These are phyloP conservation scores for Eulithis prunata DNA, from an alignment of 2,888 invertebrate genomes.

Conservation along the genomic window DNA sequence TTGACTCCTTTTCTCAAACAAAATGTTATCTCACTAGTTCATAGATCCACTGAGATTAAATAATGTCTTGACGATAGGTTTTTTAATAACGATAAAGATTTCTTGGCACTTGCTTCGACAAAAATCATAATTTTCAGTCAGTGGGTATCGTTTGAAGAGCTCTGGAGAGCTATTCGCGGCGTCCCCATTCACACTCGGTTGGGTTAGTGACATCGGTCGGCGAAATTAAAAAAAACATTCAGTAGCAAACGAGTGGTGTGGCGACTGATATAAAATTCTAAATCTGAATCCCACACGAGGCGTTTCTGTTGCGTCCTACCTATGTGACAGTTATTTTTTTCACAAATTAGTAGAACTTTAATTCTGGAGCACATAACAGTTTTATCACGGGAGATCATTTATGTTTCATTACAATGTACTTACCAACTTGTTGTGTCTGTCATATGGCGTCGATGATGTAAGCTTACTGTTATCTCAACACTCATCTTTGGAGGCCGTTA, in stretches of 20 bases:
- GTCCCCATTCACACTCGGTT: slow-evolving; percentile 67
- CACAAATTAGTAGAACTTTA: slow-evolving; percentile 12
- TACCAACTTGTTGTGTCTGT: no score
- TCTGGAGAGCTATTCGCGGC: slow-evolving; percentile 59
- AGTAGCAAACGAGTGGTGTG: slow-evolving; percentile 5
- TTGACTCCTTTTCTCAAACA: slow-evolving; percentile 16
- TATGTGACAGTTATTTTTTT: slow-evolving; percentile 52
- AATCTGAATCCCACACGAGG: slow-evolving; percentile 68
- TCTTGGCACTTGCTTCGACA: slow-evolving; percentile 36
- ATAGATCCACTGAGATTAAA: slow-evolving; percentile 4
- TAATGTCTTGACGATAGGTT: slow-evolving; percentile 8
- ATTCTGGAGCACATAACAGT: no score
- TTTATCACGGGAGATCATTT: no score
- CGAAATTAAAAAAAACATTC: slow-evolving; percentile 65
- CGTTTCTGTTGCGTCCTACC: slow-evolving; percentile 45
- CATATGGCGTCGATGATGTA: no score
- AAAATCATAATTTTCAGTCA: slow-evolving; percentile 34
- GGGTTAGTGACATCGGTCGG: slow-evolving; percentile 72
- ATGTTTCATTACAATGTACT: no score
- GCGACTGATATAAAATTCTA: slow-evolving; percentile 80
- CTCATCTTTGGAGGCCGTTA: no score
- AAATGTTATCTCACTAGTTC: slow-evolving; percentile 2
- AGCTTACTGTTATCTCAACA: no score
- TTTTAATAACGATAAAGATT: slow-evolving; percentile 33
- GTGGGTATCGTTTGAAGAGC: slow-evolving; percentile 25